phyloP scores from a whole-genome alignment of 2,797 vertebrate genomes.

The Manis pentadactyla region DNA sequence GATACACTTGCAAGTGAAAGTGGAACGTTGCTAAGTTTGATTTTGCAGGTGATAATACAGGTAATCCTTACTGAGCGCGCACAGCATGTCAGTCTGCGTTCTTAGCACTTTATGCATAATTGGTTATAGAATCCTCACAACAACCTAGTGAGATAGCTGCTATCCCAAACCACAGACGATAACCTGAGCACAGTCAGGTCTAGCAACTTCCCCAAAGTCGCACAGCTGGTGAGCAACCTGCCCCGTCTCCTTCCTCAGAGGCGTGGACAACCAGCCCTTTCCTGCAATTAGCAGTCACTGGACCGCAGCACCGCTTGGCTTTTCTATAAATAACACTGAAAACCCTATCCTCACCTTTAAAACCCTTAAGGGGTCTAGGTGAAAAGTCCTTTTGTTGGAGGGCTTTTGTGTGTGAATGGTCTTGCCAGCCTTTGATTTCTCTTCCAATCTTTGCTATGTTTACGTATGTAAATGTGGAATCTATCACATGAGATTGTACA shows the following conservation, averaged over 20 bases:
- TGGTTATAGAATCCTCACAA: background rate
- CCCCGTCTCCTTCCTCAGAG: too few relatives aligned
- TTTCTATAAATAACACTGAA: too few relatives aligned
- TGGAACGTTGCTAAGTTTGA: background rate
- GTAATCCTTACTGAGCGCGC: background rate
- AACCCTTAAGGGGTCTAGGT: background rate
- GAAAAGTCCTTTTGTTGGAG: background rate
- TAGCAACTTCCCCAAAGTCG: background rate
- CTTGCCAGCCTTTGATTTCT: background rate
- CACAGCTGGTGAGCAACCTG: background rate
- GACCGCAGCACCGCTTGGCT: too few relatives aligned
- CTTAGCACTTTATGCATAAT: background rate
- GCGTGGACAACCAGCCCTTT: too few relatives aligned
- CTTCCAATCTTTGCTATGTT: background rate
- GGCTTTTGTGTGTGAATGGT: background rate
- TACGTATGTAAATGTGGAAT: background rate
- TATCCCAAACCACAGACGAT: background rate
- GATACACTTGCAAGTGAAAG: background rate
- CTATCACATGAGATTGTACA: background rate
- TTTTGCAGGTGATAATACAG: background rate
- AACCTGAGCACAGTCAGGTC: background rate
- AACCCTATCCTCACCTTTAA: too few relatives aligned
- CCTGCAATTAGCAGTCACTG: too few relatives aligned
- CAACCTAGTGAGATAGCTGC: background rate
- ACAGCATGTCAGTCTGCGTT: background rate